phyloP scores from a whole-genome alignment of 2,797 vertebrate species.

The Streptopelia turtur region DNA sequence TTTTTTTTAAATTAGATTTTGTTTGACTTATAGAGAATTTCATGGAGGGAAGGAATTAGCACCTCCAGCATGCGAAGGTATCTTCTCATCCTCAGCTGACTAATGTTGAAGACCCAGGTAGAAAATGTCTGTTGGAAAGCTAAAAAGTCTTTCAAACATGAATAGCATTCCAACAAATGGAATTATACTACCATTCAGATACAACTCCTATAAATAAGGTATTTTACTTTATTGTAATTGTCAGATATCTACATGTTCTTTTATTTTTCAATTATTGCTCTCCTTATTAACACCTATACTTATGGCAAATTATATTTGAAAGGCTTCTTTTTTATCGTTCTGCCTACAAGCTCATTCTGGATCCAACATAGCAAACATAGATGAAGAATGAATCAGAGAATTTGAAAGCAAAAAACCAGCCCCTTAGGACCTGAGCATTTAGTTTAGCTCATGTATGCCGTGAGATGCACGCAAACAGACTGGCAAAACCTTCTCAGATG shows the following conservation, averaged over 20 bases:
- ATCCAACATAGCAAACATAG: neutral
- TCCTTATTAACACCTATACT: neutral
- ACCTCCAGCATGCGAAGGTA: neutral
- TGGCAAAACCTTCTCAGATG: neutral
- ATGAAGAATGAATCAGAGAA: neutral
- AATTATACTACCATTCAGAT: neutral
- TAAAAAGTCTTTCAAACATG: neutral
- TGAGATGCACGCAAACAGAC: neutral
- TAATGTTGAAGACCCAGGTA: neutral
- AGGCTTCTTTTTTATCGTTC: neutral
- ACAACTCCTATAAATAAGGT: neutral
- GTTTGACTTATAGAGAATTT: neutral
- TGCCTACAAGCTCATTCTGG: neutral
- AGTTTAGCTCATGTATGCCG: neutral
- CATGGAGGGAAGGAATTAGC: neutral
- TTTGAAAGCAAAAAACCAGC: neutral
- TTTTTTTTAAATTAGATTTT: neutral
- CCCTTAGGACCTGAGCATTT: neutral
- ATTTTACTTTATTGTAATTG: neutral
- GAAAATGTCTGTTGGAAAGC: neutral
- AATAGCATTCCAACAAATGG: neutral
- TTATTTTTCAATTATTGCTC: neutral
- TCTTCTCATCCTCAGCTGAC: neutral
- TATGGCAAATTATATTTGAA: neutral
- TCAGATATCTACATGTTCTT: neutral